A percentile compares a stretch with the other conserved stretches of the same genome.
Evolutionary conservation across 1,140 invertebrate species (phyloP).

Genomic region (Drosophila oshimai): DNA sequence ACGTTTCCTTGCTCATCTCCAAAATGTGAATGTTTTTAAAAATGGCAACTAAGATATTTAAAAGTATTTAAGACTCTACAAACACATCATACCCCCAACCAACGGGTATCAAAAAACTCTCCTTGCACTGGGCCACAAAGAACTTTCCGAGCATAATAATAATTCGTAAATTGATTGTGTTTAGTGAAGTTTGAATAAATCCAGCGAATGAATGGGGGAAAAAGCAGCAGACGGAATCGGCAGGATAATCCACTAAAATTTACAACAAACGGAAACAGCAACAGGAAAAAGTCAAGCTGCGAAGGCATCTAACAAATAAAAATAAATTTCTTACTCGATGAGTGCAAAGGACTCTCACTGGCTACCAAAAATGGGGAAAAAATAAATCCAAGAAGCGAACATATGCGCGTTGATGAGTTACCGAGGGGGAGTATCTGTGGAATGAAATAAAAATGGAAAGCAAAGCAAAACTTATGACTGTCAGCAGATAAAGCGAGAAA

Average conservation of each 20-base stretch:
- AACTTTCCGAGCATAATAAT: constrained; percentile 60
- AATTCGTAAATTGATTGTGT: constrained; percentile 81
- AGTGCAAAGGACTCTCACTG: constrained; percentile 5
- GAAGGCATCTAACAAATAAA: constrained; percentile 74
- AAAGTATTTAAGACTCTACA: too few species aligned
- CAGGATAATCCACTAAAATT: constrained; percentile 81
- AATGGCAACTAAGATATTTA: too few species aligned
- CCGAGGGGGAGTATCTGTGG: constrained; percentile 42
- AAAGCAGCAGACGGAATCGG: constrained; percentile 40
- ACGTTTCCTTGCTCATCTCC: too few species aligned
- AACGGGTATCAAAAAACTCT: constrained; percentile 19
- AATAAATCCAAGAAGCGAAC: constrained; percentile 38
- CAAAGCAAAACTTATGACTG: constrained; percentile 81
- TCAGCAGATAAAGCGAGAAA: constrained; percentile 75
- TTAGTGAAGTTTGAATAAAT: constrained; percentile 82
- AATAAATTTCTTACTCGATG: constrained; percentile 66
- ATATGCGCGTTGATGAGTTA: constrained; percentile 80
- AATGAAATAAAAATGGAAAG: constrained; percentile 78
- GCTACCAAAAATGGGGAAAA: not conserved
- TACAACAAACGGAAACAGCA: constrained; percentile 80
- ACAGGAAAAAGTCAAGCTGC: constrained; percentile 68
- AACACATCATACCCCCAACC: not conserved
- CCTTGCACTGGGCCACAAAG: constrained; percentile 20
- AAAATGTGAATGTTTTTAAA: too few species aligned
- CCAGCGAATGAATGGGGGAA: constrained; percentile 41